These are phyloP conservation scores for Hyaena hyaena DNA, from an alignment of 2,113 vertebrate species.

Conservation along the genomic window DNA sequence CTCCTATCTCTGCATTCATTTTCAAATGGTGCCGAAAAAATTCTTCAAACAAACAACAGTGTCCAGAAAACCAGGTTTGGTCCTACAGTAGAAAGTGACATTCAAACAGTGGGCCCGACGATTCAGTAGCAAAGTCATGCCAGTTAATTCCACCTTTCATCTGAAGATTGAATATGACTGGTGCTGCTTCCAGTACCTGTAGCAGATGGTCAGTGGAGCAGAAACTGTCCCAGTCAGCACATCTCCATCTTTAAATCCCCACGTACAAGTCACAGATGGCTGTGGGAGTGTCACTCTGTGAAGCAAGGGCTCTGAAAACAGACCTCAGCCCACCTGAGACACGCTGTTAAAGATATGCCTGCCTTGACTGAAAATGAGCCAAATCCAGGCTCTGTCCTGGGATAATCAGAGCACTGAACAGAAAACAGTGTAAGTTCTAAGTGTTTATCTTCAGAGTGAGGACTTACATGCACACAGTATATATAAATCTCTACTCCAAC, in stretches of 20 bases:
- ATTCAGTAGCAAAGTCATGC: background rate
- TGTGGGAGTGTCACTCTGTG: conserved; percentile 17
- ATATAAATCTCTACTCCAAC: background rate
- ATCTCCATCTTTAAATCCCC: conserved; percentile 69
- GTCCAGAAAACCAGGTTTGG: background rate
- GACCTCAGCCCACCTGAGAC: conserved; percentile 36
- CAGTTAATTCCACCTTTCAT: conserved; percentile 69
- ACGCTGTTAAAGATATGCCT: conserved; percentile 30
- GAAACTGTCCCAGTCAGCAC: conserved; percentile 65
- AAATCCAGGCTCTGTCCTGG: background rate
- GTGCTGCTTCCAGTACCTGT: conserved; percentile 68
- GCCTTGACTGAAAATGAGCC: conserved; percentile 44
- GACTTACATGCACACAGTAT: fast-evolving
- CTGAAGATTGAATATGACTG: conserved; percentile 67
- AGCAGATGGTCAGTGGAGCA: conserved; percentile 82
- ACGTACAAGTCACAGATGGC: conserved; percentile 78
- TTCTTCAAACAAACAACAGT: background rate
- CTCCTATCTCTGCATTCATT: background rate
- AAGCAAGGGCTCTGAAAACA: conserved; percentile 57
- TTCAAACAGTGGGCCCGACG: background rate
- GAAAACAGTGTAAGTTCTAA: background rate
- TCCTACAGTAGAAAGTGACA: background rate
- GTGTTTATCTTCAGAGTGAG: background rate
- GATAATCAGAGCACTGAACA: conserved; percentile 53
- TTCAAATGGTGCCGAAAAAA: background rate